These are phyloP conservation scores for Buphagus erythrorhynchus DNA, from an alignment of 2,797 vertebrate genomes.

Conservation along the genomic window DNA sequence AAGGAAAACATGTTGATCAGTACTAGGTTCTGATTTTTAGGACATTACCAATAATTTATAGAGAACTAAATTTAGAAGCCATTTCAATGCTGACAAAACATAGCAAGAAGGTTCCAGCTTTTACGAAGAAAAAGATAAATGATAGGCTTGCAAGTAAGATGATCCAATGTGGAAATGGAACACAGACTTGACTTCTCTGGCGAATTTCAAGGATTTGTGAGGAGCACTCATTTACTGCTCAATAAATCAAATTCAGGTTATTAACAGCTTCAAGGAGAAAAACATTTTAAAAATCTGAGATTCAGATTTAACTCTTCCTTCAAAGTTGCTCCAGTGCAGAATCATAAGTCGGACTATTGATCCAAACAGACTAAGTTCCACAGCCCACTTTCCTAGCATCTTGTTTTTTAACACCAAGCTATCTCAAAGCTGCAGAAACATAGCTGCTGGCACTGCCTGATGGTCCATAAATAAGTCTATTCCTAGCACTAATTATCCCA, in stretches of 20 bases:
- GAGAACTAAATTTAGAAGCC: not conserved
- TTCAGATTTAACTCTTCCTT: not conserved
- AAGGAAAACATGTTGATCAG: not conserved
- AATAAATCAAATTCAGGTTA: not conserved
- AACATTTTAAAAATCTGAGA: not conserved
- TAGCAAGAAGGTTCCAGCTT: not conserved
- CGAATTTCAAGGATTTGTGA: not conserved
- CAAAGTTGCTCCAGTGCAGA: not conserved
- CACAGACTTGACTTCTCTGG: not conserved
- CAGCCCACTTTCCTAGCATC: slow-evolving; percentile 6
- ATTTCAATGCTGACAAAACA: not conserved
- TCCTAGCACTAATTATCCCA: slow-evolving; percentile 52
- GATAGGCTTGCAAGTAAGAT: not conserved
- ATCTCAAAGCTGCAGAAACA: slow-evolving; percentile 10
- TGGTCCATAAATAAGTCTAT: slow-evolving; percentile 56
- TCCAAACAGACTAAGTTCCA: slow-evolving; percentile 13
- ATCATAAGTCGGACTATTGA: not conserved
- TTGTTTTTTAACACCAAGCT: slow-evolving; percentile 46
- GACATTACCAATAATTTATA: not conserved
- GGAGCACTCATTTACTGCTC: not conserved
- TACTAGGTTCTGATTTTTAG: not conserved
- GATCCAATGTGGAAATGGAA: not conserved
- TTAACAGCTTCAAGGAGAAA: not conserved
- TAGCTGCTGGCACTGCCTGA: slow-evolving; percentile 18
- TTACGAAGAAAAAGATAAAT: not conserved